Base-by-base conservation (phyloP, 2,888 invertebrate species). In the Lycocerus yunnanus region DNA sequence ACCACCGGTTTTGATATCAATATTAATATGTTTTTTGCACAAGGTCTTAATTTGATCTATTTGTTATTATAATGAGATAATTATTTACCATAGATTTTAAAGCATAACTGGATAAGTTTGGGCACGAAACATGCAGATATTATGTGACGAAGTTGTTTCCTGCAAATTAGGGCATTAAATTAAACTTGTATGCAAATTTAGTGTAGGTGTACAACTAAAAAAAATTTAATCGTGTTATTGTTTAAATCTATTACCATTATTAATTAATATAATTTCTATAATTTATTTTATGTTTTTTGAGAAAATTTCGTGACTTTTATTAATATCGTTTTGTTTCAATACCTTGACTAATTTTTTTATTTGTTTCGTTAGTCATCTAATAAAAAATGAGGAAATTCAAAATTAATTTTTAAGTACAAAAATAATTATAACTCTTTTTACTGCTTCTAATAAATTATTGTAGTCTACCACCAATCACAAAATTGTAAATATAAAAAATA, bases 61-160 rank as follows among this genome's bases (percentile, higher is more conserved):
- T 71, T 71, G 71, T 66, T 71, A 71, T 71, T 71, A 43, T 71
- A 71, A 71, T 71, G 65, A 59, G 18, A 14, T 20, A 58, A 58
- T 65, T 71, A 66, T 58, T 66, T 24, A 63, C 18, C 16, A 43
- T n/a, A n/a, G 3, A 43, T n/a, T 60, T 66, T 66, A 21, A 59
- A 66, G 58, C 59, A 66, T 66, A 71, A 71, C 24, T 66, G 58
- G 71, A 71, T 71, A 59, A 66, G 66, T 71, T 71, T 65, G 71
- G 71, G 14, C 66, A 66, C 63, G 70, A 43, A 15, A 14, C 43
- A 43, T 58, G 61, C 18, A 61, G 27, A 11, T 20, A 21, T 11
- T 14, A 20, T 65, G 71, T 71, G 66, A 66, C 71, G 66, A 65
- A 66, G 58, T 58, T 14, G 14, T 66, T 71, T 70, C 10, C 11